Percentiles rank a stretch among this genome's conserved stretches.
phyloP scores from a whole-genome alignment of 2,797 vertebrate genomes.

The Anomalospiza imberbis region DNA sequence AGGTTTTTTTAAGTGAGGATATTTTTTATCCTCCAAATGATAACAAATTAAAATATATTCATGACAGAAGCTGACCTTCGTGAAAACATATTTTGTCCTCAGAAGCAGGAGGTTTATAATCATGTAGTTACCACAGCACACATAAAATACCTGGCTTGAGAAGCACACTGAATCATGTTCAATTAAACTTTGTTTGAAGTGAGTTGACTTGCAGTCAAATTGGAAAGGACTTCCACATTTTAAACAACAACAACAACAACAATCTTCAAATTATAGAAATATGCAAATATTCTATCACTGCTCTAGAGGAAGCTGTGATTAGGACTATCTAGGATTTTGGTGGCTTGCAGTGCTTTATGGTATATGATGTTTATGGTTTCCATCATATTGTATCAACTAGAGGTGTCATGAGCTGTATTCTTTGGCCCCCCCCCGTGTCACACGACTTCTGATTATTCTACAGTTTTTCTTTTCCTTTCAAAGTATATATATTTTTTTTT shows the following conservation, averaged over 20 bases:
- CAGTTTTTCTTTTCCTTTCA: neutral
- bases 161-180: neutral
- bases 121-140: neutral
- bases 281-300: neutral
- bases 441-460: neutral
- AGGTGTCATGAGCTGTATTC: neutral
- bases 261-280: neutral
- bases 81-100: neutral
- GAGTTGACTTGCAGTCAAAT: neutral
- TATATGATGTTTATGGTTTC: neutral
- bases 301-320: neutral
- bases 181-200: neutral
- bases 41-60: neutral
- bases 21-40: neutral
- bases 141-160: neutral
- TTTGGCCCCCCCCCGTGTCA: neutral
- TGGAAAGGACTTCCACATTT: neutral
- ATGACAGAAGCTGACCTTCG: neutral
- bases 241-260: neutral
- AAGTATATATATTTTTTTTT: neutral
- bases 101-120: neutral
- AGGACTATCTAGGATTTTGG: neutral
- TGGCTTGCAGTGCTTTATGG: neutral
- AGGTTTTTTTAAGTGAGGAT: neutral
- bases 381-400: neutral